Conservation (phyloP, 2,888 invertebrate species). For the Pilophorus perplexus region DNA sequence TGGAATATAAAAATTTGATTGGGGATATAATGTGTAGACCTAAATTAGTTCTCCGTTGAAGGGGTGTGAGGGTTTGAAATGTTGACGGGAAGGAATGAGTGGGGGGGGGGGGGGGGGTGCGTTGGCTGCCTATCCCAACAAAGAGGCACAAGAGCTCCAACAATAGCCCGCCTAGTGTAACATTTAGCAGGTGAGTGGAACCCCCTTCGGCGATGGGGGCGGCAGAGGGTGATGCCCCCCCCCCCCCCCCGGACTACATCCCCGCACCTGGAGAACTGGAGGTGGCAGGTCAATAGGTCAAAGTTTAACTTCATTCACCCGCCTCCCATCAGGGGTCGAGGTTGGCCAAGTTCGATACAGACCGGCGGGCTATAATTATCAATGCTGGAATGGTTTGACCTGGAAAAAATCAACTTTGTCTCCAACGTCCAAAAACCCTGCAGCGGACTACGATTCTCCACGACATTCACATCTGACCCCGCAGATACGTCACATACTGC, state of each 20-base stretch:
- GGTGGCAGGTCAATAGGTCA: conserved; percentile 38
- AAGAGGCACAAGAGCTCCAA: conserved; percentile 31
- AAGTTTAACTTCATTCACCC: conserved; percentile 39
- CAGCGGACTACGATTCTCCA: too few species aligned
- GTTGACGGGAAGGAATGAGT: not conserved
- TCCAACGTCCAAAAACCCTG: too few species aligned
- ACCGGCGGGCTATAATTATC: not conserved
- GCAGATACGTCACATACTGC: too few species aligned
- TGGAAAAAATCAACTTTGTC: too few species aligned
- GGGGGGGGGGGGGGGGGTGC: not conserved
- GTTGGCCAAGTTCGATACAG: not conserved
- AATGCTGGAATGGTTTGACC: not conserved
- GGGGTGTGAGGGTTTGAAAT: not conserved
- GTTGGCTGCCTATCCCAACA: conserved; percentile 29
- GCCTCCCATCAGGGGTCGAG: not conserved
- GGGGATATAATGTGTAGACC: too few species aligned
- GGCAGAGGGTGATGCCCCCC: not conserved
- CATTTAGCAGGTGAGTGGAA: conserved; percentile 28
- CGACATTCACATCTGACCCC: too few species aligned
- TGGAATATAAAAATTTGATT: too few species aligned
- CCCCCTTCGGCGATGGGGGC: not conserved
- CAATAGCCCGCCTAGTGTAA: conserved; percentile 32
- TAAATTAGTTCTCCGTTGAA: too few species aligned
- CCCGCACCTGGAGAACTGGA: not conserved
- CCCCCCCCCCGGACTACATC: not conserved